Evolutionary conservation across 2,113 vertebrate genomes (phyloP).

Genomic region (Argyrosomus japonicus): DNA sequence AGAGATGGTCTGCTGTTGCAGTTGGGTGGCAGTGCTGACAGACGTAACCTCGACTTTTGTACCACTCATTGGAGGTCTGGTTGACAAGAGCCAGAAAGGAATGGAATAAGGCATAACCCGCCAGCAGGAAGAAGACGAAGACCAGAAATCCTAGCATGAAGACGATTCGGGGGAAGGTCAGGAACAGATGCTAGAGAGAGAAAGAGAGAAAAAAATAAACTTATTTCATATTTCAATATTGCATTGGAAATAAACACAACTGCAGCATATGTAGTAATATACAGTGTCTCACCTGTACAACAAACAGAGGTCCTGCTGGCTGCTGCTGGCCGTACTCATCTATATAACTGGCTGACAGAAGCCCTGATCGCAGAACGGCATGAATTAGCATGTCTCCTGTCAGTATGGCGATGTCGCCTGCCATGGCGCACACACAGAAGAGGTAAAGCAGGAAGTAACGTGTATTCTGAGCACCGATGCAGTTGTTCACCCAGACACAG

Average conservation of each 20-base stretch:
- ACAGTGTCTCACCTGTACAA: conserved; percentile 86
- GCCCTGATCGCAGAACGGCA: conserved; percentile 81
- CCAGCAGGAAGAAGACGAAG: conserved; percentile 88
- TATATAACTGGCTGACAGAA: conserved; percentile 83
- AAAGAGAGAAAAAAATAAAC: conserved; percentile 14
- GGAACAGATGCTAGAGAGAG: conserved; percentile 89
- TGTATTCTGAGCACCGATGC: conserved; percentile 90
- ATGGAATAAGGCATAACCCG: conserved; percentile 88
- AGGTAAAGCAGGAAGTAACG: conserved; percentile 92
- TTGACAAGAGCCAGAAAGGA: conserved; percentile 90
- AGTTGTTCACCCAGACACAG: conserved; percentile 98
- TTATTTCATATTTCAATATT: neutral
- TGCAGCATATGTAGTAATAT: neutral
- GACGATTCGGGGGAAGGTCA: conserved; percentile 93
- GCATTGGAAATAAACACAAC: neutral
- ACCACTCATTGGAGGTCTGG: conserved; percentile 95
- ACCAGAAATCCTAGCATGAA: conserved; percentile 94
- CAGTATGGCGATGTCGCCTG: conserved; percentile 77
- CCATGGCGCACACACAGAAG: conserved; percentile 83
- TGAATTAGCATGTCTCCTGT: conserved; percentile 83
- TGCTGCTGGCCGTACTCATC: conserved; percentile 85
- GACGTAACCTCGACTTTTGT: conserved; percentile 77
- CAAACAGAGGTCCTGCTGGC: conserved; percentile 81
- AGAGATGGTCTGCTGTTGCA: conserved; percentile 40
- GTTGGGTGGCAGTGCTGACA: conserved; percentile 80